These are phyloP conservation scores for Nemopilema nomurai DNA, from an alignment of 30 jellyfish, hydroid and myxozoan genomes.

Conservation along the genomic window DNA sequence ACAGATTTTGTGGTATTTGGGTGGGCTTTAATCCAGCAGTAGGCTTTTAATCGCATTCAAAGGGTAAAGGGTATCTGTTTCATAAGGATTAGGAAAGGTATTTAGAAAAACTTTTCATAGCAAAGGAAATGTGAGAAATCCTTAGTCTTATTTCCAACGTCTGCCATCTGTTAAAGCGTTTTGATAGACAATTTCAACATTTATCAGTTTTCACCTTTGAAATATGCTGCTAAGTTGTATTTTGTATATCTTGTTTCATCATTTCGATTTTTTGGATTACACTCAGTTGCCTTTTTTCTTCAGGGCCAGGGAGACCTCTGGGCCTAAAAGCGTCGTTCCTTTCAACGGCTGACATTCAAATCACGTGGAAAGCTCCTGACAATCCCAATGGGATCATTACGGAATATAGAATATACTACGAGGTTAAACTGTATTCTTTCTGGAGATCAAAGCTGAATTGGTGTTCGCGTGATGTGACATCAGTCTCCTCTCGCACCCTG, in stretches of 20 bases:
- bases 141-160: background rate
- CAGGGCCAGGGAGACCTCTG: constrained; percentile 91
- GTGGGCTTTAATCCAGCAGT: background rate
- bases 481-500: background rate
- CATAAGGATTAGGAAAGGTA: background rate
- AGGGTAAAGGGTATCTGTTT: background rate
- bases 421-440: constrained; percentile 62
- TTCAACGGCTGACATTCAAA: constrained; percentile 54
- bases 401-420: constrained; percentile 61
- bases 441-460: constrained; percentile 88
- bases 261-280: background rate
- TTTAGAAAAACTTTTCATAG: too few species aligned
- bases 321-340: constrained; percentile 83
- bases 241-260: too few species aligned
- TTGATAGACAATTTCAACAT: background rate
- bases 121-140: background rate
- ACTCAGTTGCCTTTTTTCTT: too few species aligned
- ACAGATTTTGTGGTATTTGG: too few species aligned
- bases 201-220: background rate
- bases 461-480: constrained; percentile 82
- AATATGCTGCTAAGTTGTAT: too few species aligned
- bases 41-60: background rate
- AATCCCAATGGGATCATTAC: constrained; percentile 83
- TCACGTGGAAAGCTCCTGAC: constrained; percentile 91
- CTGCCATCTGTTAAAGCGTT: background rate